Percentiles rank a stretch among this genome's conserved stretches.
Evolutionary conservation across 2,888 invertebrate species (phyloP).

Genomic region (Acleris literana): DNA sequence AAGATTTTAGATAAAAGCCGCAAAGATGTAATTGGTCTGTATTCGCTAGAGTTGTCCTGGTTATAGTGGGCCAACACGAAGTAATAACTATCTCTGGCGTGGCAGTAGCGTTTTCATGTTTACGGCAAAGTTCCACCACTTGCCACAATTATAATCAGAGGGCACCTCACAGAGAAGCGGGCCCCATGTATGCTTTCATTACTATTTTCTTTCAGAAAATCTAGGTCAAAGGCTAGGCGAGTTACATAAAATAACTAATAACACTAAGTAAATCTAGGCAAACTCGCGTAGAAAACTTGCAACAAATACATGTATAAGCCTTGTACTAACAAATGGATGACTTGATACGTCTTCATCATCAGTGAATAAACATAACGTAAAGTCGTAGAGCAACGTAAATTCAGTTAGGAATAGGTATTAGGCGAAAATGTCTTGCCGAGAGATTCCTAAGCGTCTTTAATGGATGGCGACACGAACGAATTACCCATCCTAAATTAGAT

Average conservation of each 20-base stretch:
- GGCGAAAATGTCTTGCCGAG: too few relatives aligned
- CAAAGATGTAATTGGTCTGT: conserved; percentile 15
- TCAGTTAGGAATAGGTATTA: too few relatives aligned
- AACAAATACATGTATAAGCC: background rate
- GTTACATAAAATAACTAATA: background rate
- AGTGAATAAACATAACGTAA: too few relatives aligned
- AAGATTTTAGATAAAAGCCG: conserved; percentile 22
- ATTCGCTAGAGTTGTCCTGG: conserved; percentile 1
- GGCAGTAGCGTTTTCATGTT: conserved; percentile 1
- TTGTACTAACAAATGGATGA: too few relatives aligned
- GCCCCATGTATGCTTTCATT: conserved; percentile 1
- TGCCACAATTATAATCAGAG: background rate
- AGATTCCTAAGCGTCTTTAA: too few relatives aligned
- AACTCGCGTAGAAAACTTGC: background rate
- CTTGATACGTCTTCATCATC: too few relatives aligned
- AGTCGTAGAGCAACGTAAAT: too few relatives aligned
- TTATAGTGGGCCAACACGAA: conserved; percentile 12
- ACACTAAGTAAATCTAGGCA: background rate
- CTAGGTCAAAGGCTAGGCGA: background rate
- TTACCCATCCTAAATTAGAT: background rate
- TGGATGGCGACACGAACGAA: too few relatives aligned
- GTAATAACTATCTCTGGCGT: background rate
- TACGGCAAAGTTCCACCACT: background rate
- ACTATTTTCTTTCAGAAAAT: background rate
- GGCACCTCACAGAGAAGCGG: background rate